Evolutionary conservation across 2,797 vertebrate genomes (phyloP), one percentile per base, ranked within the genome.

Genomic region (Linurgus olivaceus): DNA sequence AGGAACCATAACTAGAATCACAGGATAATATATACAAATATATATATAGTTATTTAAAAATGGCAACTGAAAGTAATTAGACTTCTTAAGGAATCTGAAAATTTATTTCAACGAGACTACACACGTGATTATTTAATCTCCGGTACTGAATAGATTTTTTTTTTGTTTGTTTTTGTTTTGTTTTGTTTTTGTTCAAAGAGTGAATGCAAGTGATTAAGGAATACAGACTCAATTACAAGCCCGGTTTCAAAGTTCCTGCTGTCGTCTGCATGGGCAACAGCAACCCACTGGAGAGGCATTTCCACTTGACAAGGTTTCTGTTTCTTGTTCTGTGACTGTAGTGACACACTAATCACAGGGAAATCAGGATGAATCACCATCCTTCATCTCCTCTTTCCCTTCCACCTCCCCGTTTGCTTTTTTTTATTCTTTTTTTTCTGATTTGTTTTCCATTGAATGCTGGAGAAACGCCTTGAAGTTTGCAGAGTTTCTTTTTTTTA

Each of bases 11-110:
- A 98, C 97, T 98, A 98, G 97, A 98, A 97, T 98, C 96, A 97
- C 97, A 98, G 97, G 97, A 98, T 97, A 98, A 98, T 97, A 98
- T 98, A 98, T 98, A 97, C 97, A 98, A 96, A 98, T 97, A 98
- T 97, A 98, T 97, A 98, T 98, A 98, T 98, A 98, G 97, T 98
- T 98, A 98, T 97, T 98, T 98, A 97, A 94, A 93, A 96, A 96
- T 95, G 97, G 97, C 97, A 97, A 98, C 97, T 98, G 97, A 98
- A 97, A 98, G 96, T 97, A 97, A 98, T 97, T 97, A 98, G 97
- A 98, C 97, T 98, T 97, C 97, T 97, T 97, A 98, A 98, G 97
- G 97, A 98, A 98, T 98, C 98, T 98, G 96, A 96, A 98, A 94
- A 97, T 97, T 96, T 97, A 97, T 98, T 98, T 98, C 95, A 97